Evolutionary conservation across 2,888 invertebrate species (phyloP), one percentile per base, ranked within the genome.

Genomic region (Muscina levida): DNA sequence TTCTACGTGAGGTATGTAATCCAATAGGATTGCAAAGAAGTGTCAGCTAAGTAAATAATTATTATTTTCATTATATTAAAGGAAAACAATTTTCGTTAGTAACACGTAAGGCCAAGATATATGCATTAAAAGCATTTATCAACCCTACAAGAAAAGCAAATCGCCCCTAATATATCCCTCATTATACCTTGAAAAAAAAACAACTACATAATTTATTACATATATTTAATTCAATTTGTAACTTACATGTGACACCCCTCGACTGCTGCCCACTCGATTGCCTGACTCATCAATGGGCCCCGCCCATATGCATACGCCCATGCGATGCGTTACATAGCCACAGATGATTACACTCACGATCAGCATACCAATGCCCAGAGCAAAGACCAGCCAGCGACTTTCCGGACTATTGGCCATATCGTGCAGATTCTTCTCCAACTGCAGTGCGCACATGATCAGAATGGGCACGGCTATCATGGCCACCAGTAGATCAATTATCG

Each of bases 301-400:
- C 5, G 90, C 87, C 91, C 91, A 91, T 48, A 91, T 86, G 84
- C 91, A 91, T 11, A 91, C 89, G 51, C 91, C 91, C 88, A 91
- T 89, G 66, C 91, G 88, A 79, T 91, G 91, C 1, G 91, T 91
- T 2, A 91, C 90, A 87, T 91, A 91, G 76, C 90, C 90, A 71
- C 91, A 91, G 71, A 91, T 90, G 66, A 91, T 85, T 13, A 91
- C 85, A 62, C 90, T 90, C 19, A 91, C 88, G 13, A 90, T 82
- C 15, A 91, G 85, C 87, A 91, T 88, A 11, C 90, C 90, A 70
- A 91, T 86, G 19, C 91, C 91, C 26, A 91, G 84, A 1, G 90
- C 91, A 62, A 91, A 89, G 3, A 91, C 91, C 44, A 90, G 85
- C 91, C 91, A 91, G 42, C 90, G 86, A 0, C 87, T 88, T 51